These are phyloP conservation scores for Atrichornis clamosus DNA, from an alignment of 2,113 vertebrate species.

Conservation along the genomic window DNA sequence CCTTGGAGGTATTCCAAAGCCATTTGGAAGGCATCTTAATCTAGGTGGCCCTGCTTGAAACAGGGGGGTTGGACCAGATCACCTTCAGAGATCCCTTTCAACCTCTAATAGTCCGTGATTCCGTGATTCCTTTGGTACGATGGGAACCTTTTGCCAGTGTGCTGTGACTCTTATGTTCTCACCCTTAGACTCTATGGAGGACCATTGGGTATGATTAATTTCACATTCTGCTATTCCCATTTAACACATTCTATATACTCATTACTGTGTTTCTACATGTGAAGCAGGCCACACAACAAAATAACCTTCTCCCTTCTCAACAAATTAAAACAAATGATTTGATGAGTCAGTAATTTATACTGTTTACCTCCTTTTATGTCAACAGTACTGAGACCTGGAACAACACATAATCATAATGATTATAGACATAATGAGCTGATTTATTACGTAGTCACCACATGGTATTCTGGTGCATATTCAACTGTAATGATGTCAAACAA, in stretches of 20 bases:
- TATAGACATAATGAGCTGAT: slow-evolving; percentile 47
- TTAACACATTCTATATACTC: background rate
- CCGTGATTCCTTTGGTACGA: background rate
- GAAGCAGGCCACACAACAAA: background rate
- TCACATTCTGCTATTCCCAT: background rate
- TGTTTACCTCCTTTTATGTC: slow-evolving; percentile 43
- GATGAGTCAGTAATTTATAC: slow-evolving; percentile 55
- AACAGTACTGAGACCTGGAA: slow-evolving; percentile 31
- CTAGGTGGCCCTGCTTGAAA: background rate
- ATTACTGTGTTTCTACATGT: background rate
- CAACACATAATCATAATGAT: slow-evolving; percentile 37
- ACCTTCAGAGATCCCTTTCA: background rate
- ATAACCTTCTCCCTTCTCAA: background rate
- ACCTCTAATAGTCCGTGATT: background rate
- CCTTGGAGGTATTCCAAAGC: background rate
- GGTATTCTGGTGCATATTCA: slow-evolving; percentile 44
- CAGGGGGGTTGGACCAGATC: background rate
- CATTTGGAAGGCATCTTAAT: background rate
- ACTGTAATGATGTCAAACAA: slow-evolving; percentile 36
- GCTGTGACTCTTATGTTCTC: background rate
- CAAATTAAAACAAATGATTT: slow-evolving; percentile 21
- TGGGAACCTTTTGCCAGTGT: background rate
- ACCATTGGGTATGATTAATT: background rate
- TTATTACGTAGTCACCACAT: slow-evolving; percentile 42
- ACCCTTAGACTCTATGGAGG: background rate